phyloP scores from a whole-genome alignment of 2,797 vertebrate species.

The Phylloscopus collybita region DNA sequence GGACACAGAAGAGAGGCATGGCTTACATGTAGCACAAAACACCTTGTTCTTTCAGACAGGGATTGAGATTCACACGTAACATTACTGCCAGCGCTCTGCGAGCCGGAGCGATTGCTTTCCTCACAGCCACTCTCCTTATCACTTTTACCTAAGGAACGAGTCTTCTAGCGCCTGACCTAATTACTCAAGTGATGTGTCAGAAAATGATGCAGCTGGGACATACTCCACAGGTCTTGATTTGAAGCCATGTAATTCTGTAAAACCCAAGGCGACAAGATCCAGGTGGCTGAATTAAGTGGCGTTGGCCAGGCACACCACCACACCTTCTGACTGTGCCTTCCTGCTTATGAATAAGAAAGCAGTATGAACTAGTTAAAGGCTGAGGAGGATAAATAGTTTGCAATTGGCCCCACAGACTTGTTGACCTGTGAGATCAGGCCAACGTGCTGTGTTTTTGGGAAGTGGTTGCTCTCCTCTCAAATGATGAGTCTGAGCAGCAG shows the following conservation, averaged over 20 bases:
- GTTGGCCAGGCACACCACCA: neutral
- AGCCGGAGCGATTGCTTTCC: neutral
- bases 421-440: neutral
- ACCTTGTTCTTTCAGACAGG: neutral
- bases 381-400: neutral
- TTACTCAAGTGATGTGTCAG: conserved; percentile 6
- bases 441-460: neutral
- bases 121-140: conserved; percentile 11
- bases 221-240: neutral
- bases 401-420: neutral
- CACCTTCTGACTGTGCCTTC: neutral
- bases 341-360: neutral
- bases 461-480: neutral
- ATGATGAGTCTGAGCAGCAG: neutral
- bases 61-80: neutral
- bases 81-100: neutral
- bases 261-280: conserved; percentile 38
- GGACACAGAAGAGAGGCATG: neutral
- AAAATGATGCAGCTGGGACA: conserved; percentile 25
- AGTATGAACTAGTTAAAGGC: neutral
- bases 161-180: neutral
- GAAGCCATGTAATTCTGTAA: conserved; percentile 28
- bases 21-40: neutral
- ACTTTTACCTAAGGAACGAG: neutral
- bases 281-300: neutral